Evolutionary conservation across 2,113 vertebrate species (phyloP), one percentile per base, ranked within the genome.

Genomic region (Tychaedon coryphoeus): DNA sequence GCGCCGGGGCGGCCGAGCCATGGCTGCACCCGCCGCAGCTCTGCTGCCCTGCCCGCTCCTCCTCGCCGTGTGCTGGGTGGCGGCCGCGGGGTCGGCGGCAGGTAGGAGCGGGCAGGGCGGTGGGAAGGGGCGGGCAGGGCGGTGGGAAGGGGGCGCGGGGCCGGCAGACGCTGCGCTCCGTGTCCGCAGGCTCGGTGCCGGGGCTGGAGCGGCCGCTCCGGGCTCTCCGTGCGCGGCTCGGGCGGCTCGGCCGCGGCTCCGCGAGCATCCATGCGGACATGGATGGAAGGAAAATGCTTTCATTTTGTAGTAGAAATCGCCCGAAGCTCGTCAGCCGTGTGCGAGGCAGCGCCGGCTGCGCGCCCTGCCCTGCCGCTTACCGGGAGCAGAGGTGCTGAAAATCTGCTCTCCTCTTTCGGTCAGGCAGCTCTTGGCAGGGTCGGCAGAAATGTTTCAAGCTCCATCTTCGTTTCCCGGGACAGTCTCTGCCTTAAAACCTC

Each of bases 71-170:
- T 81, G 83, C 79, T 85, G 90, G 40, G 14, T 19, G 65, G 7
- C 47, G 34, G 31, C 51, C 6, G 70, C 65, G 47, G 76, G 31
- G 28, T 8, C 22, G 25, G 57, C n/a, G 10, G 64, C 87, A 93
- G 95, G 95, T 94, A 91, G 70, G 74, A n/a, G 45, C 9, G 45
- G 71, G 64, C 45, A 6, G 18, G 33, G 69, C 43, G 43, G 43
- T 19, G 43, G 71, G 54, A 6, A 19, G 33, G 70, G 31, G 45
- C 9, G 45, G 71, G 64, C 45, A 6, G 18, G 33, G 69, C 43
- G 43, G 43, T 19, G 38, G 71, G 54, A 6, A 19, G 13, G 33
- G 67, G 48, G 19, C 34, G 23, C 15, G 53, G 53, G 22, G 48
- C 48, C 23, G 48, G 24, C 47, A 24, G 23, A 5, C 23, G 22